Percentiles rank a stretch among this genome's conserved stretches.
Conservation (phyloP, 2,797 vertebrate genomes). For the Synanceia verrucosa region DNA sequence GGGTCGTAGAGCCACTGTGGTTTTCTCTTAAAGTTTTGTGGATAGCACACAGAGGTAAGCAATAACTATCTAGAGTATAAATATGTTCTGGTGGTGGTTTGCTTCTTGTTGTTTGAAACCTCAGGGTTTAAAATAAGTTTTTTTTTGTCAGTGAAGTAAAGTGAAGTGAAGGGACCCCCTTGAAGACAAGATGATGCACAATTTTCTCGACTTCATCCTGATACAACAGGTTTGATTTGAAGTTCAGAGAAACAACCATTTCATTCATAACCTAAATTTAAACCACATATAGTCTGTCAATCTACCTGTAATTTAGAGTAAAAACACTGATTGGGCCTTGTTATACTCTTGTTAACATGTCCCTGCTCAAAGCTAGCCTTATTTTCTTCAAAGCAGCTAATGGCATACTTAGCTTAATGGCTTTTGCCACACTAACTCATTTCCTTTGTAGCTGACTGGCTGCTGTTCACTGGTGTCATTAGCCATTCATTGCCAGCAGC, state of each 20-base stretch:
- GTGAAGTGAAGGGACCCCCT: accelerated
- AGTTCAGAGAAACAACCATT: background rate
- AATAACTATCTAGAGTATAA: background rate
- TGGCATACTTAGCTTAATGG: conserved; percentile 42
- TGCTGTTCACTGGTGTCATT: conserved; percentile 41
- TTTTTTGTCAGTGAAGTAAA: background rate
- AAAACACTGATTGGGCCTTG: background rate
- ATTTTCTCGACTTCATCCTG: background rate
- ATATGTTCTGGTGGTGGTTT: background rate
- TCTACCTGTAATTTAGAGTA: background rate
- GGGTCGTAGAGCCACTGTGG: background rate
- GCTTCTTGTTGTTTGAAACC: background rate
- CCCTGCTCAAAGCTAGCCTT: conserved; percentile 14
- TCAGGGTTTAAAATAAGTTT: background rate
- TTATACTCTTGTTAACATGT: conserved; percentile 13
- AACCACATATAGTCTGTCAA: background rate
- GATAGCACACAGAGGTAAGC: background rate
- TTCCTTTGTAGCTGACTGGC: conserved; percentile 49
- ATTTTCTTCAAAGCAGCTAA: conserved; percentile 33
- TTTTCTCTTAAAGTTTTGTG: background rate
- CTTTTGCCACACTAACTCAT: conserved; percentile 43
- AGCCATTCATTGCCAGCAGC: conserved; percentile 54
- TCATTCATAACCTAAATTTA: background rate
- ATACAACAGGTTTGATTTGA: background rate
- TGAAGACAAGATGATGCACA: background rate